These are phyloP conservation scores for Rhea americana DNA, from an alignment of 2,113 vertebrate species.

Conservation along the genomic window DNA sequence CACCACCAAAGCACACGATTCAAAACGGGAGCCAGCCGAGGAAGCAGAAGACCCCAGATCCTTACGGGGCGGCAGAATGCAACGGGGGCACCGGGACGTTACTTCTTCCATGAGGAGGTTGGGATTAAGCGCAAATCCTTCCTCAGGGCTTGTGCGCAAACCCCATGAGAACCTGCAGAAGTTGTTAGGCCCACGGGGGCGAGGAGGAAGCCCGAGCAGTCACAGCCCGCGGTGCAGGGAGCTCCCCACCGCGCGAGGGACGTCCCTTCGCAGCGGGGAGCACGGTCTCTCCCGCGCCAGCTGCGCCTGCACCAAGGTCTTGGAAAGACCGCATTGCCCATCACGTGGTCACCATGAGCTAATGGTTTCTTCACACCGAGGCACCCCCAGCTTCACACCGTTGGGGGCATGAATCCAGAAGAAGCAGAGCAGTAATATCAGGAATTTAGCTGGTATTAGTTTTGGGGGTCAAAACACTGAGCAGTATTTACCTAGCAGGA, in stretches of 20 bases:
- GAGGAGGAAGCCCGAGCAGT: background rate
- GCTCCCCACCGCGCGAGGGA: fast-evolving
- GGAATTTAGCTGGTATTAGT: no score
- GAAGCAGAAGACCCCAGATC: background rate
- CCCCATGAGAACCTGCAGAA: fast-evolving
- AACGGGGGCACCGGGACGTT: background rate
- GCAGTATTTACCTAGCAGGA: fast-evolving
- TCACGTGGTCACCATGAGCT: fast-evolving
- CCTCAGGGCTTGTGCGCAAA: background rate
- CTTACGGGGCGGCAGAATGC: background rate
- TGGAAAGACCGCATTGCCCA: background rate
- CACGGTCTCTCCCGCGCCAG: no score
- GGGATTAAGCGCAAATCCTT: background rate
- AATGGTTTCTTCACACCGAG: fast-evolving
- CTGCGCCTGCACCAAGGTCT: background rate
- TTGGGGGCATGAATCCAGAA: background rate
- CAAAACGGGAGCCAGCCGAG: background rate
- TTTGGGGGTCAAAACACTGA: background rate
- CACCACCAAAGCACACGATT: no score
- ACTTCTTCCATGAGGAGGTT: background rate
- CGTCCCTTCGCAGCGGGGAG: no score
- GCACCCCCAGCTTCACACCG: background rate
- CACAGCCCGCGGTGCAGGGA: fast-evolving
- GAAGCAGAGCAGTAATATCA: background rate
- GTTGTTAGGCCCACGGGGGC: background rate